phyloP scores from a whole-genome alignment of 2,888 invertebrate species.

The Agonum fuliginosum region DNA sequence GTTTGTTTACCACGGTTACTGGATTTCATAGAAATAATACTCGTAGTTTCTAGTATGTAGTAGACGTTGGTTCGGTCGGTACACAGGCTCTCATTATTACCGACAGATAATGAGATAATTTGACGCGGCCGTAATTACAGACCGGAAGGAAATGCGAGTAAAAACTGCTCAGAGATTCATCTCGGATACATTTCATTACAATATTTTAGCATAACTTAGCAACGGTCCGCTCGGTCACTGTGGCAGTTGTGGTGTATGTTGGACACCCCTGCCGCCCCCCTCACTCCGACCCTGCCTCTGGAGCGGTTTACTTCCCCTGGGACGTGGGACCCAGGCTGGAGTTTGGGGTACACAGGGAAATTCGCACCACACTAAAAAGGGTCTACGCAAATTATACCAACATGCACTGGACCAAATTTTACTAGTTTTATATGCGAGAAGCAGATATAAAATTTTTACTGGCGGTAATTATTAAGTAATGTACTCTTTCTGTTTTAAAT shows the following conservation, averaged over 20 bases:
- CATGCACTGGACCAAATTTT: too few relatives aligned
- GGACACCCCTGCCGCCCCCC: not conserved
- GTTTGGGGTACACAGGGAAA: not conserved
- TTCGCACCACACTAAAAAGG: not conserved
- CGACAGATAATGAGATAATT: slow-evolving; percentile 71
- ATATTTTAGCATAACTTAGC: slow-evolving; percentile 70
- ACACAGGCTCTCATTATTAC: slow-evolving; percentile 68
- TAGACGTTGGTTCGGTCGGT: slow-evolving; percentile 61
- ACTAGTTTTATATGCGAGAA: too few relatives aligned
- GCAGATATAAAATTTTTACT: too few relatives aligned
- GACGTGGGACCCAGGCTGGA: slow-evolving; percentile 1
- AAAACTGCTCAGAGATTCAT: slow-evolving; percentile 73
- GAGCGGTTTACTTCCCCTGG: not conserved
- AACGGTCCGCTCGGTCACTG: slow-evolving; percentile 56
- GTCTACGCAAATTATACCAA: not conserved
- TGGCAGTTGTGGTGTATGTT: slow-evolving; percentile 45
- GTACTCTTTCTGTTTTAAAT: too few relatives aligned
- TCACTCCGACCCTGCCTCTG: too few relatives aligned
- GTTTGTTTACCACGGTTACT: not conserved
- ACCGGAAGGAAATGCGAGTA: slow-evolving; percentile 74
- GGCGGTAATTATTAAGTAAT: too few relatives aligned
- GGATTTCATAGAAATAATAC: slow-evolving; percentile 19
- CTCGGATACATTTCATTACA: slow-evolving; percentile 73
- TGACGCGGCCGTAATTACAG: slow-evolving; percentile 72
- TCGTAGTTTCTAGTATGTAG: slow-evolving; percentile 16